Evolutionary conservation across 2,113 vertebrate species (phyloP), one percentile per base, ranked within the genome.

Genomic region (Protobothrops mucrosquamatus): DNA sequence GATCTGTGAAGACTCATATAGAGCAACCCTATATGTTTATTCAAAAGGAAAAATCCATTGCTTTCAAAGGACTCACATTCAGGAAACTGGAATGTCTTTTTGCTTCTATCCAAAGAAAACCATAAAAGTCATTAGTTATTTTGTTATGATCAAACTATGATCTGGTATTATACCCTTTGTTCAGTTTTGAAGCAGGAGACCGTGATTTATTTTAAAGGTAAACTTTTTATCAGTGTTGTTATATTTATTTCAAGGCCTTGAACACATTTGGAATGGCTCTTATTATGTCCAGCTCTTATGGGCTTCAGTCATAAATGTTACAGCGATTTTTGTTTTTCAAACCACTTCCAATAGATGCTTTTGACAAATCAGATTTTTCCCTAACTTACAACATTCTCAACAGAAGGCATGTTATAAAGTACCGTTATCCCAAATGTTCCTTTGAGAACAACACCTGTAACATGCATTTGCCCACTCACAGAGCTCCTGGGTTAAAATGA

Each of bases 241-340:
- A 34, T 74, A 34, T 74, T 74, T 74, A 74, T 34, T 18, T 0
- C 4, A 74, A 34, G 14, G 5, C 29, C 14, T 74, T 74, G n/a
- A 34, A 34, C 29, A 6, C 64, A 74, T 14, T 34, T 74, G 64
- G 4, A 34, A 20, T 89, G 6, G 43, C 8, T 89, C 29, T 90
- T 29, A 4, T 5, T 95, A 94, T 69, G 48, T 56, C 59, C 46
- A 93, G 64, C 93, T 93, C 85, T 5, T n/a, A 20, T 93, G 7
- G 14, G 52, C 43, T 92, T 85, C 88, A 23, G 1, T 85, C 6
- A 1, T 88, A 93, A 94, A 59, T 89, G 26, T 5, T 92, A 0
- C 11, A 57, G n/a, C 89, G 34, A 46, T 51, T 48, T 94, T 0
- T 15, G 46, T 10, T 93, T 94, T n/a, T 29, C 0, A 8, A 89